Evolutionary conservation across 2,888 invertebrate species (phyloP).

Genomic region (Phragmatobia fuliginosa): DNA sequence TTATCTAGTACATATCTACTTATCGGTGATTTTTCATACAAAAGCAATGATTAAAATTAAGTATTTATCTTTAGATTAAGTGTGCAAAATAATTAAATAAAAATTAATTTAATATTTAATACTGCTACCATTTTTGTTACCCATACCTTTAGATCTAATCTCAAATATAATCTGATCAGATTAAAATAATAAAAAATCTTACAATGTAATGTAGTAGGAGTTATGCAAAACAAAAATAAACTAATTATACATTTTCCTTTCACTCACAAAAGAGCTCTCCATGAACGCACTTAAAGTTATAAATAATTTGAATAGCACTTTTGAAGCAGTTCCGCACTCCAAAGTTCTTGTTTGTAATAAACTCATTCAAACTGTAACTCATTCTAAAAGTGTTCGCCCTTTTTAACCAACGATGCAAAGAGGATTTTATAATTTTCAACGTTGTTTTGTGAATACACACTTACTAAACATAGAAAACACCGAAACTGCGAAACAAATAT

Average conservation of each 20-base stretch:
- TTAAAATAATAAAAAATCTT: background rate
- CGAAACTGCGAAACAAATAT: no score
- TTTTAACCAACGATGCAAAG: conserved; percentile 9
- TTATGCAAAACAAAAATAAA: conserved; percentile 8
- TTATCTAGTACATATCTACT: no score
- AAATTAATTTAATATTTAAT: no score
- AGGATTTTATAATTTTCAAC: background rate
- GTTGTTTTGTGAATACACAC: background rate
- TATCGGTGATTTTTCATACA: no score
- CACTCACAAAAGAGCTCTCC: conserved; percentile 18
- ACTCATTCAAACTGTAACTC: conserved; percentile 25
- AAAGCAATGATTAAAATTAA: no score
- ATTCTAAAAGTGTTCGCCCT: conserved; percentile 22
- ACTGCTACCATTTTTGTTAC: no score
- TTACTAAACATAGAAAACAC: no score
- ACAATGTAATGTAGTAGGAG: conserved; percentile 3
- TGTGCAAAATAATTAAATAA: no score
- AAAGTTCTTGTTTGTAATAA: conserved; percentile 23
- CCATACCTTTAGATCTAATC: background rate
- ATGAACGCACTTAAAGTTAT: conserved; percentile 26
- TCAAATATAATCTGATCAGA: background rate
- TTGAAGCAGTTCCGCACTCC: background rate
- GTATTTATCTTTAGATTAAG: no score
- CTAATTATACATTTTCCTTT: conserved; percentile 6
- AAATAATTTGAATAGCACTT: conserved; percentile 38